Evolutionary conservation across 2,113 vertebrate species (phyloP), one percentile per base, ranked within the genome.

Genomic region (Scatophagus argus): DNA sequence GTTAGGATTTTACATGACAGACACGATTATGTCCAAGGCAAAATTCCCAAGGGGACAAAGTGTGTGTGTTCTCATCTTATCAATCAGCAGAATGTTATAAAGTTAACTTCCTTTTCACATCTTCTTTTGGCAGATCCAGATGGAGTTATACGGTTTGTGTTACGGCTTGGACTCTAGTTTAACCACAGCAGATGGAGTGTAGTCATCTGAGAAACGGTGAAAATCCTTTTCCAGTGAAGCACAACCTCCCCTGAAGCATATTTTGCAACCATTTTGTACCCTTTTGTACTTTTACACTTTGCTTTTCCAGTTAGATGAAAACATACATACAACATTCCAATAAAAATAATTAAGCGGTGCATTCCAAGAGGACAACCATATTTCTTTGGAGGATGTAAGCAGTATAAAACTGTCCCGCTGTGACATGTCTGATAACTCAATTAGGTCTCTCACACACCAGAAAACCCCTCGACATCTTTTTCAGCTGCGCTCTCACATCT

Each of bases 381-480:
- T 16, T 72, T 32, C 46, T 14, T 13, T 51, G 23, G 5, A 9
- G 55, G 25, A 32, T 58, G 56, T 65, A 27, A 25, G 16, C 49
- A 32, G 21, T 54, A 4, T 11, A 29, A 61, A 39, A 65, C 51
- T 43, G 25, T 63, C 32, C 11, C 23, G 5, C 10, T 41, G 47
- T 65, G 47, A 54, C 59, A 55, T 58, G 36, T 36, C 56, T 52
- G 60, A 82, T 49, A 88, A 85, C 82, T 85, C 46, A 76, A 84
- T 91, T 88, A 88, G 44, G 71, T 25, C 32, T 81, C 71, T 77
- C 69, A 62, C 79, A 81, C 65, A 56, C 32, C n/a, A 75, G 59
- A 31, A 60, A 76, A 44, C 52, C 60, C 44, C 39, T 44, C 70
- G 63, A 85, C 71, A 75, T 88, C 75, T 51, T 56, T 67, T 56